Evolutionary conservation across 2,113 vertebrate genomes (phyloP), one percentile per base, ranked within the genome.

Genomic region (Atractosteus spatula): DNA sequence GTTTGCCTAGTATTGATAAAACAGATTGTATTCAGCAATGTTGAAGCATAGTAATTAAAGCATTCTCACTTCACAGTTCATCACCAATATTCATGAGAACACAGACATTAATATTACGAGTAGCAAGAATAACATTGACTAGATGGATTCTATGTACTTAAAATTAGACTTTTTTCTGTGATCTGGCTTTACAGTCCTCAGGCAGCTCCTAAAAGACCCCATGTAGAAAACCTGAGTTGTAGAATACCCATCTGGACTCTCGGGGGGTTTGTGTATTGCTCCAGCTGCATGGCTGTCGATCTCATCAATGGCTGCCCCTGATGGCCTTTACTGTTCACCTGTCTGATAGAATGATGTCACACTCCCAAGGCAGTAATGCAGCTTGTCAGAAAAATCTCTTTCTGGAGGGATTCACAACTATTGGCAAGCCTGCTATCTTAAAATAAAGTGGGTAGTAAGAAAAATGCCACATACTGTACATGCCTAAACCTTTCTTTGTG

Each of bases 301-400:
- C 3, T 75, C 16, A 41, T 71, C 16, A 68, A 45, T 75, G 55
- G 57, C n/a, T 61, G 56, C 44, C 29, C 42, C 47, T 41, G 13
- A 12, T 65, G 41, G 64, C 41, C 41, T n/a, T 16, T 66, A 65
- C 11, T 47, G 51, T 14, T 76, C 74, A 74, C 72, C 74, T 80
- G 74, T 69, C 43, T 45, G 13, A 55, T 41, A 10, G 41, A 41
- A 11, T 5, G 51, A 64, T 68, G 43, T 17, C 47, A 29, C 65
- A 76, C 55, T 76, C 62, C 76, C 45, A 73, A 74, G 71, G 66
- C 72, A 78, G 78, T 80, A 44, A 73, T 71, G 51, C 71, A 74
- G 78, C 72, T 80, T 76, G 5, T 72, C 66, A 42, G 41, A 41
- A 10, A 62, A 7, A 5, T 59, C 7, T 14, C 56, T 11, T 13